Conservation (phyloP, 2,797 vertebrate genomes). For the Halcyon leucocephala region DNA sequence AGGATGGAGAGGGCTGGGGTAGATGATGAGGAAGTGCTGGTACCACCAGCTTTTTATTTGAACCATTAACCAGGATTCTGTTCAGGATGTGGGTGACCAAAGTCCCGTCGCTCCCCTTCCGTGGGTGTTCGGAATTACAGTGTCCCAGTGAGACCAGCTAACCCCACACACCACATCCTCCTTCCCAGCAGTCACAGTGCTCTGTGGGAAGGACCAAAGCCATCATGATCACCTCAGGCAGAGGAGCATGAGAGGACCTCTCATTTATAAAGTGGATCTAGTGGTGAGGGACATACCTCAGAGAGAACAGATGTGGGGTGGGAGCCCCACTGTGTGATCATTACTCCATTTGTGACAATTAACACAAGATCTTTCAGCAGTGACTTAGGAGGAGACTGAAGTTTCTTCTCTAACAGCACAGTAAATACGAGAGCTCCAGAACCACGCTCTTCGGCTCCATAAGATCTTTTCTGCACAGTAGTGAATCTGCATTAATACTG, state of each 20-base stretch:
- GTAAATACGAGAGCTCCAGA: background rate
- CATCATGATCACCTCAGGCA: rapidly evolving
- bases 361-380: background rate
- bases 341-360: background rate
- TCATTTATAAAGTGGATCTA: background rate
- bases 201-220: background rate
- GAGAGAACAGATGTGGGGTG: too few relatives aligned
- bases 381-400: background rate
- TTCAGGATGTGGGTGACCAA: background rate
- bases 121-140: rapidly evolving
- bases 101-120: background rate
- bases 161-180: rapidly evolving
- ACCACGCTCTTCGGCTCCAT: rapidly evolving
- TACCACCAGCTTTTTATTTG: background rate
- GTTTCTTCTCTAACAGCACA: background rate
- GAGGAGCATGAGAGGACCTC: background rate
- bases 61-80: background rate
- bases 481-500: background rate
- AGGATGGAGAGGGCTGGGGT: too few relatives aligned
- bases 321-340: background rate
- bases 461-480: background rate
- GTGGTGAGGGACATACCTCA: background rate
- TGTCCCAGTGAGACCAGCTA: background rate
- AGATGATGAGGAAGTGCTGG: background rate
- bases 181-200: background rate